These are phyloP conservation scores for Clitarchus hookeri DNA, from an alignment of 2,888 invertebrate genomes.

Conservation along the genomic window DNA sequence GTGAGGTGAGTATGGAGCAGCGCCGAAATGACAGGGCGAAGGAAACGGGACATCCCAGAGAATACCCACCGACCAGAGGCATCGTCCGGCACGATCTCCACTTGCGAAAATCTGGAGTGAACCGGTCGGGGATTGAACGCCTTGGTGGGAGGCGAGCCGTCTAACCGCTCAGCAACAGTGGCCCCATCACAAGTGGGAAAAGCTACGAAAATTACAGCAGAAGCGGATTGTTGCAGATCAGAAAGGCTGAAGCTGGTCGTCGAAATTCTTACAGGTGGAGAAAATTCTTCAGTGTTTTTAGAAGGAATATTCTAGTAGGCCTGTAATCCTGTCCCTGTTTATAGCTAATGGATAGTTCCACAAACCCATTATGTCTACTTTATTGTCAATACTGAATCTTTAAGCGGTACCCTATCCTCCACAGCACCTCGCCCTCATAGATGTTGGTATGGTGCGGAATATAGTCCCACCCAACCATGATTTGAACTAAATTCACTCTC, in stretches of 20 bases:
- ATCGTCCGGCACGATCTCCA: too few relatives aligned
- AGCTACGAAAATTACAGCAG: neutral
- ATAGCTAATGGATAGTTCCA: neutral
- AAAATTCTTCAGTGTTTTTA: neutral
- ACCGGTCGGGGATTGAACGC: too few relatives aligned
- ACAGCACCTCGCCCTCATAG: neutral
- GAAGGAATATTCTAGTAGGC: neutral
- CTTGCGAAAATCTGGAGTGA: too few relatives aligned
- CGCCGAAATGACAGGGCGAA: too few relatives aligned
- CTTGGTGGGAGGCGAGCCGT: too few relatives aligned
- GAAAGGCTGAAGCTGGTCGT: neutral
- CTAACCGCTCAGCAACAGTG: too few relatives aligned
- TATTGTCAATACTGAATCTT: slow-evolving; percentile 1
- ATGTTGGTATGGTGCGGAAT: slow-evolving; percentile 19
- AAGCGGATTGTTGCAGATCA: neutral
- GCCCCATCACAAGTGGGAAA: neutral
- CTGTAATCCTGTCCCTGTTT: neutral
- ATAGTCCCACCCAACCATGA: neutral
- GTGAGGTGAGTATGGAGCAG: too few relatives aligned
- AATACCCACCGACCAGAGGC: too few relatives aligned
- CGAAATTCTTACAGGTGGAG: neutral
- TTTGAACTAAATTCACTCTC: neutral
- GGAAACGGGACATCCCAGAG: too few relatives aligned
- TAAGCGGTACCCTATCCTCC: neutral
- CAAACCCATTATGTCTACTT: neutral